Evolutionary conservation across 2,113 vertebrate species (phyloP).

Genomic region (Plecturocebus donacophilus): DNA sequence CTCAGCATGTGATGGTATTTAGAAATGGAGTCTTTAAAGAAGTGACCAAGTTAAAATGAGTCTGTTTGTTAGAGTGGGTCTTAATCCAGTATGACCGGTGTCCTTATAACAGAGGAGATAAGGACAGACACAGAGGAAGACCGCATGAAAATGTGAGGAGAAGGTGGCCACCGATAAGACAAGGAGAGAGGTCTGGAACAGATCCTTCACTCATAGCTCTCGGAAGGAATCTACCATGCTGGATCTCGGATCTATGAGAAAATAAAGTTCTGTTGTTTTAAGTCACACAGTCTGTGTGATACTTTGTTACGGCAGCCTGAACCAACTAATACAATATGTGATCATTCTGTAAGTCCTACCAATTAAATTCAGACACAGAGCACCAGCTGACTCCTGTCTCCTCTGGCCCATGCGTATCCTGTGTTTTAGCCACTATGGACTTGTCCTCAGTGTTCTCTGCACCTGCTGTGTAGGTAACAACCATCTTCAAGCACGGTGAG

Average conservation of each 20-base stretch:
- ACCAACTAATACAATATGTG: neutral
- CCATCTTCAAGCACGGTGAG: neutral
- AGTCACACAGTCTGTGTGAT: no score
- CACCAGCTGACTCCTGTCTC: rapidly evolving
- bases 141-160: neutral
- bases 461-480: neutral
- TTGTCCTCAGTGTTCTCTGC: neutral
- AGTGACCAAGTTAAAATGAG: neutral
- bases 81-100: neutral
- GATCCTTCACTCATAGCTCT: neutral
- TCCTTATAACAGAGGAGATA: neutral
- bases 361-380: neutral
- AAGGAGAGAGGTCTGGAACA: neutral
- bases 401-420: neutral
- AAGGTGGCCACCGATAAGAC: neutral
- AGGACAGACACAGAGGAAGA: neutral
- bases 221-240: neutral
- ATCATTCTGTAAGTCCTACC: neutral
- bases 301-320: neutral
- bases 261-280: neutral
- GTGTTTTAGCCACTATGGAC: neutral
- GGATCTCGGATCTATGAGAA: neutral
- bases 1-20: neutral
- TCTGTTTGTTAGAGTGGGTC: neutral
- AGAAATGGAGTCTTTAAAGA: neutral